Conservation (phyloP, 2,113 vertebrate species). For the Poecile atricapillus region DNA sequence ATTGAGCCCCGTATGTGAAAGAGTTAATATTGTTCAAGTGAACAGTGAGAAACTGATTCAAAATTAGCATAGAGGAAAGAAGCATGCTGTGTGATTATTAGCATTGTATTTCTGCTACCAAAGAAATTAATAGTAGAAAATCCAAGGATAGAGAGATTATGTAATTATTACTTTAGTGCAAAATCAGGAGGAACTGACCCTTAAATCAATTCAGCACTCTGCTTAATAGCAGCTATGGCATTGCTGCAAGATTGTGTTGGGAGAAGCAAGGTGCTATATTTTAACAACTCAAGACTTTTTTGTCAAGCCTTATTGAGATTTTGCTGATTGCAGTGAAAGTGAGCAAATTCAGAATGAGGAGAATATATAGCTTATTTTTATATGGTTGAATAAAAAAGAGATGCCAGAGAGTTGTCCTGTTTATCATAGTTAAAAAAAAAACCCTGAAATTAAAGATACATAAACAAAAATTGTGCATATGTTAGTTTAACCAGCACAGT, state of each 20-base stretch:
- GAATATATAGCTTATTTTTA: not conserved
- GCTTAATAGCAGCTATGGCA: not conserved
- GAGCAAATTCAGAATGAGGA: not conserved
- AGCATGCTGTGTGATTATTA: not conserved
- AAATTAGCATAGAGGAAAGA: not conserved
- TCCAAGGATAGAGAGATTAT: not conserved
- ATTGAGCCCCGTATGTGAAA: not conserved
- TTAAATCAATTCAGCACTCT: not conserved
- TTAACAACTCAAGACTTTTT: not conserved
- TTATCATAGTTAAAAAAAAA: not conserved
- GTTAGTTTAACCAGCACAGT: not conserved
- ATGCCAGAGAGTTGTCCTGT: not conserved
- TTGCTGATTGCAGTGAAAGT: not conserved
- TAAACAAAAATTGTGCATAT: not conserved
- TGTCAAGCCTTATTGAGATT: not conserved
- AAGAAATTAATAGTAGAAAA: not conserved
- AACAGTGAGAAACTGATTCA: not conserved
- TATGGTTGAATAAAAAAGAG: not conserved
- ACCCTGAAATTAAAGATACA: not conserved
- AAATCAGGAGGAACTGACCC: not conserved
- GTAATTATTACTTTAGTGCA: not conserved
- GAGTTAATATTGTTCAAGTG: not conserved
- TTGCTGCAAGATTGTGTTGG: not conserved
- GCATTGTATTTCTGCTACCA: not conserved
- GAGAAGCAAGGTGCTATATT: not conserved